Evolutionary conservation across 2,113 vertebrate species (phyloP), one percentile per base, ranked within the genome.

Genomic region (Gymnarchus niloticus): DNA sequence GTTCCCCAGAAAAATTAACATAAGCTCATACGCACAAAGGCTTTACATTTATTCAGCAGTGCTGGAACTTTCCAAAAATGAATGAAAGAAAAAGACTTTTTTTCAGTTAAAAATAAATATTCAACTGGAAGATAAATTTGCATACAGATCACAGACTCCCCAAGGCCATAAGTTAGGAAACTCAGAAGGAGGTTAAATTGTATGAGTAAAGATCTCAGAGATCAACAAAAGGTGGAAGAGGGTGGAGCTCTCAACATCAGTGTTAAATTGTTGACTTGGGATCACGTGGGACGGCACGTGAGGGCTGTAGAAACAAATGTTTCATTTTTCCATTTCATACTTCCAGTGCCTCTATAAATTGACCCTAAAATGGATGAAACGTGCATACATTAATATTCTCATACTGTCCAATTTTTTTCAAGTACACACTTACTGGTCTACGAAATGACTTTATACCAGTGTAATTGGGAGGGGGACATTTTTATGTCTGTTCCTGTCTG

Each of bases 361-460:
- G 44, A 81, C 41, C 19, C 48, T 81, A 81, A 73, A 73, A 73
- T 73, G 65, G 33, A 73, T 73, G 65, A 73, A 73, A 73, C 33
- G 19, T 17, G 65, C 65, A 73, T 73, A 73, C 37, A 81, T 81
- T 48, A 81, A 81, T 81, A 51, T 10, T 23, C 49, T 81, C 48
- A 17, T 81, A 51, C 48, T 23, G 10, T 81, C 48, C 0, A 46
- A 48, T 5, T 10, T n/a, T 80, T 51, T 81, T 51, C 46, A 48
- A 51, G 46, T 46, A 48, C 46, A 10, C 44, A 81, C 48, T 81
- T 81, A 81, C 77, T 81, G 77, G n/a, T 81, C 44, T 51, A 48
- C 25, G 77, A 51, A 81, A 81, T 81, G 44, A 81, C 44, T 81
- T 51, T n/a, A 49, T 81, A n/a, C n/a, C 46, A 51, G 77, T 48